Percentiles rank a stretch among this genome's conserved stretches.
Conservation (phyloP, 1,140 invertebrate species). For the Chlorops oryzae region DNA sequence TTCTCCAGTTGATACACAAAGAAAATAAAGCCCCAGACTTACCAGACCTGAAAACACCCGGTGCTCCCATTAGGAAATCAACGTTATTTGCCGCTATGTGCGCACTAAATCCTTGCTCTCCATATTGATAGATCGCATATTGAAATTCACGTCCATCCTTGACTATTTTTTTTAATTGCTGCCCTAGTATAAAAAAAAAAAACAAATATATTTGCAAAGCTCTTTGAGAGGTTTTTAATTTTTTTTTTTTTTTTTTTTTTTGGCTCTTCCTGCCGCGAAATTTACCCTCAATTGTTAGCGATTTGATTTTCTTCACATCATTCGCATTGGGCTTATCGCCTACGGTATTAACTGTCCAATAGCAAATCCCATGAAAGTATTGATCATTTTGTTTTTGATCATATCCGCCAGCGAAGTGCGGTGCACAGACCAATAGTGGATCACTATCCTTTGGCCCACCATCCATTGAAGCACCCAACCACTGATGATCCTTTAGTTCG, state of each 20-base stretch:
- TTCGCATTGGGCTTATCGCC: constrained; percentile 2
- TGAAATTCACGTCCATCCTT: constrained; percentile 6
- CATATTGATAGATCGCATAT: constrained; percentile 49
- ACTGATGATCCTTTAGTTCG: constrained; percentile 7
- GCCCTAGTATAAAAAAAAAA: too few species aligned
- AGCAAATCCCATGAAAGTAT: constrained; percentile 43
- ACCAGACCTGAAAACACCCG: constrained; percentile 53
- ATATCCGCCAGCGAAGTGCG: neutral
- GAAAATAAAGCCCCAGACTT: too few species aligned
- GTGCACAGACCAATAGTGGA: constrained; percentile 16
- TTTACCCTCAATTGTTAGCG: too few species aligned
- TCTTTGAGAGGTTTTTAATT: too few species aligned
- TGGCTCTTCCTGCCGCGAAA: too few species aligned
- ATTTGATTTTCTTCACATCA: constrained; percentile 28
- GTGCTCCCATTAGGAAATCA: constrained; percentile 51
- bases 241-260: too few species aligned
- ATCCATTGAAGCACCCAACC: constrained; percentile 18
- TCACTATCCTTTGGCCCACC: constrained; percentile 11
- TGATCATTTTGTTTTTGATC: neutral
- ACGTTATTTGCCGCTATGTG: constrained; percentile 40
- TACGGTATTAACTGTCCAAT: constrained; percentile 20
- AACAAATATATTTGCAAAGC: too few species aligned
- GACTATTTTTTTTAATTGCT: constrained; percentile 21
- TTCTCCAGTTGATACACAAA: too few species aligned
- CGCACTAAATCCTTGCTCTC: constrained; percentile 48